Evolutionary conservation across 2,113 vertebrate genomes (phyloP), one percentile per base, ranked within the genome.

Genomic region (Meriones unguiculatus): DNA sequence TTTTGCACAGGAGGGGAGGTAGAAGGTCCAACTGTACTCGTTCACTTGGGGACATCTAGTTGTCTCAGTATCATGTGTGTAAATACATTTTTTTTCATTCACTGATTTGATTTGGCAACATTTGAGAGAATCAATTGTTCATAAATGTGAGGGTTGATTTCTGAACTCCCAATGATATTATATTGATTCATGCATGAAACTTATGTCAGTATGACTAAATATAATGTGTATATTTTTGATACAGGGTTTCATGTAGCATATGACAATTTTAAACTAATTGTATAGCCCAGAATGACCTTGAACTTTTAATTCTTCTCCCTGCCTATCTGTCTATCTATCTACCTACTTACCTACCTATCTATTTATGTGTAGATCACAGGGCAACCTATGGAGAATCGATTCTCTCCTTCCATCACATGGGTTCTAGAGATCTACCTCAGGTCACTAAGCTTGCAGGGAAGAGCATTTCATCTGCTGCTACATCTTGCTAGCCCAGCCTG

Each of bases 41-140:
- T 41, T 93, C 41, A 41, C 72, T 65, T 70, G 17, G 69, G 41
- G 35, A 18, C 75, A 70, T 80, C 12, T 22, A 54, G 38, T 80
- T 93, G 22, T 64, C 38, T 65, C 24, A 50, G 30, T 18, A 94
- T 18, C 59, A 87, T 78, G 46, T 95, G 78, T 89, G 85, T 72
- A 94, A 95, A 82, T 0, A 20, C 22, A 41, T 87, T 92, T 84
- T 32, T 93, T 87, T 54, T 18, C 28, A 38, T 38, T 9, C 24
- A 77, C 12, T 75, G 38, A 90, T 90, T 77, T 75, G 28, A 82
- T 69, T 94, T 38, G 59, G 59, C 67, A 82, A 59, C 41, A 67
- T 89, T 86, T 81, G 18, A 94, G 80, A 86, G 77, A 90, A 69
- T 92, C 78, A 95, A 52, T 80, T 95, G 59, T n/a, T 46, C 30